Conservation (phyloP, 1,140 invertebrate species). For the Acromyrmex charruanus region DNA sequence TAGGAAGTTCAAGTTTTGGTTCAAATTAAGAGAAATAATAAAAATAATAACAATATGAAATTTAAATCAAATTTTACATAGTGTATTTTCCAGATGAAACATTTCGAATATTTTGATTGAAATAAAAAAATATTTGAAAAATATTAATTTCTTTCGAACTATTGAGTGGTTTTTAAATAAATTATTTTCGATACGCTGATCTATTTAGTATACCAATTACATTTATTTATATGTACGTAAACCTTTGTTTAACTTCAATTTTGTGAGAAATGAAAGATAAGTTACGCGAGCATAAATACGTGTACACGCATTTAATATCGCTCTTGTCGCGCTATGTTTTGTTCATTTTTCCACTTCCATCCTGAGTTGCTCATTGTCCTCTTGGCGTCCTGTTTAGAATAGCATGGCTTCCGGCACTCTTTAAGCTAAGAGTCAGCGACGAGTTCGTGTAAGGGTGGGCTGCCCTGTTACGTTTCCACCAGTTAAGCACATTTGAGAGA, state of each 20-base stretch:
- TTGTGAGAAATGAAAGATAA: not conserved
- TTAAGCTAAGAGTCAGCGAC: constrained; percentile 80
- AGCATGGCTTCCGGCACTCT: constrained; percentile 83
- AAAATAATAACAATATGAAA: constrained; percentile 1
- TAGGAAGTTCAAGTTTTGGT: not conserved
- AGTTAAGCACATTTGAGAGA: constrained; percentile 70
- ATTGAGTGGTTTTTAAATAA: not conserved
- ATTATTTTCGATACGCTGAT: not conserved
- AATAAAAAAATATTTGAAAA: not conserved
- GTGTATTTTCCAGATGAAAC: not conserved
- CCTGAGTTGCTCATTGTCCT: constrained; percentile 69
- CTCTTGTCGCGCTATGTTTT: constrained; percentile 57
- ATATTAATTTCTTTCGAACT: constrained; percentile 7
- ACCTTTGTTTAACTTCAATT: not conserved
- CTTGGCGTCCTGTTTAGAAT: constrained; percentile 76
- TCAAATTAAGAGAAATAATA: not conserved
- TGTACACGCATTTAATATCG: constrained; percentile 26
- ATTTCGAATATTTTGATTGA: not conserved
- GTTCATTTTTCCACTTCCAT: constrained; percentile 69
- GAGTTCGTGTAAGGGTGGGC: constrained; percentile 86
- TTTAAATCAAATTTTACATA: not conserved
- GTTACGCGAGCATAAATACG: constrained; percentile 3
- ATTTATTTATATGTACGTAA: not conserved
- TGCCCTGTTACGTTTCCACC: constrained; percentile 80
- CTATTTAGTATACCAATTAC: not conserved